These are phyloP conservation scores for Cyclopterus lumpus DNA, from an alignment of 2,797 vertebrate genomes.

Conservation along the genomic window DNA sequence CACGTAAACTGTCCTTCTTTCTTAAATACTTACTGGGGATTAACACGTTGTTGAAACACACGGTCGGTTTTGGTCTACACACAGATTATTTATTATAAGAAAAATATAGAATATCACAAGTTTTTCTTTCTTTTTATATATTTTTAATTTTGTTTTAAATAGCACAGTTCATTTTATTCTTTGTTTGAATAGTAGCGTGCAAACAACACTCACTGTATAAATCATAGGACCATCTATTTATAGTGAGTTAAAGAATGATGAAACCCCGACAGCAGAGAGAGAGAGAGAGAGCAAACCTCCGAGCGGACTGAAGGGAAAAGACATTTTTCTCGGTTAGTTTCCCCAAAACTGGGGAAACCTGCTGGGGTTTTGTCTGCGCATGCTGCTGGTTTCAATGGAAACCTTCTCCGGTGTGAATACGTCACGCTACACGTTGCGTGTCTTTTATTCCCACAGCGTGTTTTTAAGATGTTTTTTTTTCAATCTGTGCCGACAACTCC, in stretches of 20 bases:
- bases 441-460: slow-evolving; percentile 9
- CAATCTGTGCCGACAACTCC: no score
- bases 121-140: not conserved
- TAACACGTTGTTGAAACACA: no score
- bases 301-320: slow-evolving; percentile 14
- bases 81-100: not conserved
- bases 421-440: not conserved
- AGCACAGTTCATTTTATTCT: not conserved
- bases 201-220: slow-evolving; percentile 25
- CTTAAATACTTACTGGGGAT: not conserved
- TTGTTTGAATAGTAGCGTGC: not conserved
- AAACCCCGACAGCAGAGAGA: slow-evolving; percentile 32
- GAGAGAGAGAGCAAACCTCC: slow-evolving; percentile 20
- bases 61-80: not conserved
- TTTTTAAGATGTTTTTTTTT: no score
- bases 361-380: slow-evolving; percentile 19
- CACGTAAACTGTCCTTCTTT: not conserved
- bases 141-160: not conserved
- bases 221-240: slow-evolving; percentile 45
- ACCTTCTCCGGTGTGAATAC: not conserved
- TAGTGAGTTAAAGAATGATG: slow-evolving; percentile 50
- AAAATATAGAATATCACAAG: not conserved
- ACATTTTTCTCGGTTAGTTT: slow-evolving; percentile 2
- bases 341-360: slow-evolving; percentile 27
- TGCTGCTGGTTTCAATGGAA: slow-evolving; percentile 13